phyloP scores from a whole-genome alignment of 2,888 invertebrate species.

The Eupithecia subfuscata region DNA sequence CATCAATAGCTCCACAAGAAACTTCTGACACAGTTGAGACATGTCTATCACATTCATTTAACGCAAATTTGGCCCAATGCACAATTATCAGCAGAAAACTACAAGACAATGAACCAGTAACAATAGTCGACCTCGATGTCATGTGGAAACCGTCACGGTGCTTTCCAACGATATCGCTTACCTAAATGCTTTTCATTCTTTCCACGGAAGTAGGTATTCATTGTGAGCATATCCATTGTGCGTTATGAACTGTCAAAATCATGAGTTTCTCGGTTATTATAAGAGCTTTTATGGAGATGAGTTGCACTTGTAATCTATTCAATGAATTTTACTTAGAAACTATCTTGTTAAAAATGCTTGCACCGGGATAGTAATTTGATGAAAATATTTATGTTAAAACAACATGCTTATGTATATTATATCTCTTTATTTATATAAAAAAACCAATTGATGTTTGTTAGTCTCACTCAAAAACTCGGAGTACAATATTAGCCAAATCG shows the following conservation, averaged over 20 bases:
- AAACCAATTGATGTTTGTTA: too few species aligned
- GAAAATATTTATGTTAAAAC: background rate
- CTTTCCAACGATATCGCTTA: constrained; percentile 76
- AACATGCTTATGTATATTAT: background rate
- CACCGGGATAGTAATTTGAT: background rate
- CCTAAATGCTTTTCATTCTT: constrained; percentile 59
- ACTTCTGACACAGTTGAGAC: constrained; percentile 26
- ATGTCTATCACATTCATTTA: constrained; percentile 37
- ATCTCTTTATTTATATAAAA: too few species aligned
- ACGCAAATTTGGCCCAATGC: constrained; percentile 41
- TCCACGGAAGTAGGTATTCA: constrained; percentile 48
- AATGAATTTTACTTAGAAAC: background rate
- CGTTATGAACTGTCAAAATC: constrained; percentile 49
- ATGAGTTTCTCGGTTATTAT: constrained; percentile 26
- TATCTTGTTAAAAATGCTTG: background rate
- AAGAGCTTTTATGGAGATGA: background rate
- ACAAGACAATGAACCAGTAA: constrained; percentile 64
- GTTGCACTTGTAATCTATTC: background rate
- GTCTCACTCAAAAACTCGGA: too few species aligned
- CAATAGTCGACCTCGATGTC: constrained; percentile 75
- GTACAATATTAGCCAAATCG: too few species aligned
- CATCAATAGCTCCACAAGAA: background rate
- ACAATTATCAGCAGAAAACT: constrained; percentile 45
- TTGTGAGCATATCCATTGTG: constrained; percentile 52
- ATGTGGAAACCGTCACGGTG: constrained; percentile 80